phyloP scores from a whole-genome alignment of 2,797 vertebrate genomes.

The Ciconia nigra region DNA sequence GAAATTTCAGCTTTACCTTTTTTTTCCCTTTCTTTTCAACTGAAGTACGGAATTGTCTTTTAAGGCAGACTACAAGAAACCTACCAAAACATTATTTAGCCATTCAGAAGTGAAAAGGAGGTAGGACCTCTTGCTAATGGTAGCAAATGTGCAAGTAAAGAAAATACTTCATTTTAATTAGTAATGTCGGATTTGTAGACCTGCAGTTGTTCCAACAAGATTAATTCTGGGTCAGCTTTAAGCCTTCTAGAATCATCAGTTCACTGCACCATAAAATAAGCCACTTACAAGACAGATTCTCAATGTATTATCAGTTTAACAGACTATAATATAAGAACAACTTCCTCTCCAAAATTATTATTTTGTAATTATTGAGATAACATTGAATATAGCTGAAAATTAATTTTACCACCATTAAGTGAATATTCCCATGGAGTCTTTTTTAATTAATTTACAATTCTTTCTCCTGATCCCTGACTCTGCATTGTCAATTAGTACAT shows the following conservation, averaged over 20 bases:
- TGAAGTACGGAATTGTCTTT: not conserved
- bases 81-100: not conserved
- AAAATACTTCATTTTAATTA: not conserved
- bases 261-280: slow-evolving; percentile 23
- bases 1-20: not conserved
- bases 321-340: slow-evolving; percentile 1
- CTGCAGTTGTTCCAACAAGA: not conserved
- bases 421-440: not conserved
- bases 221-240: not conserved
- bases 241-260: slow-evolving; percentile 1
- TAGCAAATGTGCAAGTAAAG: not conserved
- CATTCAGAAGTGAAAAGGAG: not conserved
- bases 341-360: not conserved
- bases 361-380: slow-evolving; percentile 14
- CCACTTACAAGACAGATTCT: not conserved
- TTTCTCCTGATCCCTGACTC: not conserved
- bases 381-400: not conserved
- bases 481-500: not conserved
- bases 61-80: not conserved
- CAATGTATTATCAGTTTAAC: not conserved
- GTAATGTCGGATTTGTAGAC: not conserved
- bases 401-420: not conserved
- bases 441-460: not conserved
- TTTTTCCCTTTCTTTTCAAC: not conserved
- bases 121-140: not conserved